A percentile compares a stretch with the other conserved stretches of the same genome.
phyloP scores from a whole-genome alignment of 1,140 invertebrate species.

The Meloidogyne chitwoodi region DNA sequence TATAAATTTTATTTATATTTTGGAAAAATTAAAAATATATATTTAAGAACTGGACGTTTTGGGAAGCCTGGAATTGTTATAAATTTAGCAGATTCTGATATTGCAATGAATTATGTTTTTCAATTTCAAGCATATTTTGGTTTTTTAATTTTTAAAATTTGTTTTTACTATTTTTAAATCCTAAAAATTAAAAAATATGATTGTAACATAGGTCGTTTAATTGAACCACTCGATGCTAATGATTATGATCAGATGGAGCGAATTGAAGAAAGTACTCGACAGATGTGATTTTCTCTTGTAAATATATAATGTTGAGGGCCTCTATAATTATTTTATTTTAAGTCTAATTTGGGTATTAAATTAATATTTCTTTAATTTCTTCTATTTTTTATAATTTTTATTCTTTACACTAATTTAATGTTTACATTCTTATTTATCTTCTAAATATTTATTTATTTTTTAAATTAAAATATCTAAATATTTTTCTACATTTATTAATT shows the following conservation, averaged over 20 bases:
- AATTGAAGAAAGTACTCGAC: constrained; percentile 27
- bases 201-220: constrained; percentile 37
- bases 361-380: too few relatives aligned
- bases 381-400: not conserved
- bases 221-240: constrained; percentile 31
- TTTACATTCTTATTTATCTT: not conserved
- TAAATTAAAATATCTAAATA: not conserved
- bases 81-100: constrained; percentile 49
- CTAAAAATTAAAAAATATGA: too few relatives aligned
- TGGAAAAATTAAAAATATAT: not conserved
- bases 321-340: not conserved
- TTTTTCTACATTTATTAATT: too few relatives aligned
- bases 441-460: too few relatives aligned
- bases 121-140: constrained; percentile 53
- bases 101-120: constrained; percentile 41
- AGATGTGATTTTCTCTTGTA: not conserved
- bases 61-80: constrained; percentile 57
- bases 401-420: not conserved
- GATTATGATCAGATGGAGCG: constrained; percentile 41
- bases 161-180: constrained; percentile 14
- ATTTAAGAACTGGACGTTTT: constrained; percentile 54
- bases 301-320: not conserved
- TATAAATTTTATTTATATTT: not conserved
- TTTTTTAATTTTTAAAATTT: constrained; percentile 4
- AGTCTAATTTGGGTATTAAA: too few relatives aligned